Evolutionary conservation across 2,113 vertebrate genomes (phyloP).

Genomic region (Pelecanus crispus): DNA sequence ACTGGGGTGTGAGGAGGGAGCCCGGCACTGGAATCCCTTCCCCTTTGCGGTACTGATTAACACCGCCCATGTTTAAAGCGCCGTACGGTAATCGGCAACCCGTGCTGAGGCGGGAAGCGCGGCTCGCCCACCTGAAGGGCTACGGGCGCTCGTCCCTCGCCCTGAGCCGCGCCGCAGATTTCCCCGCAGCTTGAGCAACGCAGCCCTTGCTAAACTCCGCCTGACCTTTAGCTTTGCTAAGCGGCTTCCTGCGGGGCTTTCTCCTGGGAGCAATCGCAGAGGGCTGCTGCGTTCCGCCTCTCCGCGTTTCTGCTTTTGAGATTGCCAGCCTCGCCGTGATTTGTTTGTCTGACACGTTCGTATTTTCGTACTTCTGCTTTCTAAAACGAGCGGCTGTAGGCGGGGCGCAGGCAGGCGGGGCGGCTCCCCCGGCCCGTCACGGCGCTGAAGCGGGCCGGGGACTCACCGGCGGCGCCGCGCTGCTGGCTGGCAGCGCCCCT

Average conservation of each 20-base stretch:
- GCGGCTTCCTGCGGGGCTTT: neutral
- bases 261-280: neutral
- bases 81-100: rapidly evolving
- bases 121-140: no score
- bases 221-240: neutral
- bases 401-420: no score
- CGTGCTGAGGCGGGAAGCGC: neutral
- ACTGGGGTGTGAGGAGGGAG: no score
- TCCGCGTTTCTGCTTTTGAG: neutral
- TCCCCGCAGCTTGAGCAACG: neutral
- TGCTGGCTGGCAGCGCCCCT: neutral
- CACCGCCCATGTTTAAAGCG: rapidly evolving
- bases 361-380: neutral
- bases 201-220: neutral
- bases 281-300: neutral
- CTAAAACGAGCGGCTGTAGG: neutral
- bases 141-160: rapidly evolving
- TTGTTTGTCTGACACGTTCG: neutral
- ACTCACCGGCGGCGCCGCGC: no score
- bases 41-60: no score
- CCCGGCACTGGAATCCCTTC: neutral
- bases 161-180: rapidly evolving
- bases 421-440: no score
- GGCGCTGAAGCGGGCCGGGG: no score
- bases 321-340: neutral